Evolutionary conservation across 2,797 vertebrate genomes (phyloP).

Genomic region (Sebastes goodei): DNA sequence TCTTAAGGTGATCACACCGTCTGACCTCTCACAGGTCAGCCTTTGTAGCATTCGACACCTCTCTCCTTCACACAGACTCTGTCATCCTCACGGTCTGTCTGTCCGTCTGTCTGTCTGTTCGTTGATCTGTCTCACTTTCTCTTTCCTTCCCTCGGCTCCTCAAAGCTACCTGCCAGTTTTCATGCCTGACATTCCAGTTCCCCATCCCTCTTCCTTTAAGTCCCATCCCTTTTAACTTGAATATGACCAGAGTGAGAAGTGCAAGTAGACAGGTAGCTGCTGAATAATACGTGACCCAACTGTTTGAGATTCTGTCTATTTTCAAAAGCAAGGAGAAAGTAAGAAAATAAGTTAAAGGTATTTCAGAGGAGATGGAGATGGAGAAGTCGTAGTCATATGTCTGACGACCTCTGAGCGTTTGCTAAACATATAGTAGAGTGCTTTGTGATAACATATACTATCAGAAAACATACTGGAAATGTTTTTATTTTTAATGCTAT

Average conservation of each 20-base stretch:
- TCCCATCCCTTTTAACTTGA: conserved; percentile 68
- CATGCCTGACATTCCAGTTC: conserved; percentile 36
- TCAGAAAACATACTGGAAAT: conserved; percentile 1
- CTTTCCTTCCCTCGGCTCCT: conserved; percentile 18
- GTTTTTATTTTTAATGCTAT: neutral
- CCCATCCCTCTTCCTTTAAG: conserved; percentile 49
- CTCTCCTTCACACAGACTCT: neutral
- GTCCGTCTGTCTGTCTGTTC: neutral
- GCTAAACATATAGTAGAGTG: neutral
- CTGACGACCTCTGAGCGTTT: neutral
- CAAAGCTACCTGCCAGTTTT: conserved; percentile 52
- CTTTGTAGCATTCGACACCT: conserved; percentile 21
- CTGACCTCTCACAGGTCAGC: conserved; percentile 27
- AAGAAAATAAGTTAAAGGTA: conserved; percentile 59
- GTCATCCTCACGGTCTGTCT: conserved; percentile 1
- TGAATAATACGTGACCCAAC: conserved; percentile 75
- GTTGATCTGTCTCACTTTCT: conserved; percentile 10
- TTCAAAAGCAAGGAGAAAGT: conserved; percentile 40
- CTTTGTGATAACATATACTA: neutral
- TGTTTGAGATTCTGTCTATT: conserved; percentile 63
- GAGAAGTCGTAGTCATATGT: neutral
- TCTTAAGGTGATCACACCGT: conserved; percentile 17
- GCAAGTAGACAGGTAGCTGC: conserved; percentile 56
- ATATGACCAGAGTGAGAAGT: conserved; percentile 60
- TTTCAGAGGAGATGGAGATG: conserved; percentile 26